Base-by-base conservation (phyloP, 1,140 invertebrate genomes). In the Aphis gossypii region DNA sequence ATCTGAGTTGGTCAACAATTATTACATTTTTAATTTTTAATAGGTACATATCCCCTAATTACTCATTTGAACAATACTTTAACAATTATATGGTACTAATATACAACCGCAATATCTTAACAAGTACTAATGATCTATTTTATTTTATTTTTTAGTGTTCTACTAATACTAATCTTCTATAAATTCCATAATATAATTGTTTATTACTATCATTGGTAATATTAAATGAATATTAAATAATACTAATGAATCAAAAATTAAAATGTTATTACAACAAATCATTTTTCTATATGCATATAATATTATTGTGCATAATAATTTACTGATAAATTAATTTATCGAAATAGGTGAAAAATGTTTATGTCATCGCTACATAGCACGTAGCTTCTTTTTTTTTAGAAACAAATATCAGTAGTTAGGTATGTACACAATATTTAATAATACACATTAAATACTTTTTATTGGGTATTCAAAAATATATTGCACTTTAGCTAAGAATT, bases 21-120 rank as follows among this genome's bases (percentile, higher is more conserved):
- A 76, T 76, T 76, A 76, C 4, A 76, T 76, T 76, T 76, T 20
- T n/a, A 76, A 76, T 76, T 76, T 68, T n/a, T 18, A n/a, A 76
- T 18, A 30, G 25, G 25, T 56, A 60, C 30, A 76, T 5, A 76
- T n/a, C n/a, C 4, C n/a, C 4, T 76, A 76, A 76, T 76, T 76
- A n/a, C 60, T n/a, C 18, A 76, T 76, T 76, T n/a, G 60, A 76
- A n/a, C 14, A 76, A n/a, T 76, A 76, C 60, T 76, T n/a, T 76
- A 14, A 76, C 30, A 76, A n/a, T n/a, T 76, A n/a, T 76, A 76
- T 76, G 60, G 38, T 41, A 41, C 38, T 41, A 41, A 41, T 3
- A 76, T n/a, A 76, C 60, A n/a, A 76, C n/a, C 60, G 18, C n/a
- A 76, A 76, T 76, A 76, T 76, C 60, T n/a, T n/a, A 76, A 76